Conservation (phyloP, 2,113 vertebrate genomes). For the Lagopus muta region DNA sequence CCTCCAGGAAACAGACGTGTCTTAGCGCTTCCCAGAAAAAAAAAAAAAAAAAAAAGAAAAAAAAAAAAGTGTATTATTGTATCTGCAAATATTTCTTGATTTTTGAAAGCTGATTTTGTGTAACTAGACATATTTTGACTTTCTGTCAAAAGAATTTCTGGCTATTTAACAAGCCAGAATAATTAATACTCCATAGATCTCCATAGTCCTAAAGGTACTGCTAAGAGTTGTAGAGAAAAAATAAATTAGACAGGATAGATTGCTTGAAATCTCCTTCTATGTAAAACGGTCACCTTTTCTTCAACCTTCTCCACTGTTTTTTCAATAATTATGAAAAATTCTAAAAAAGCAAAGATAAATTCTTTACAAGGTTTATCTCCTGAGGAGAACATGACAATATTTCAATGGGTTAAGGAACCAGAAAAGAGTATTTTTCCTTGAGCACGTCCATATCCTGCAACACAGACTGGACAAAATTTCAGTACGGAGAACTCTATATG, state of each 20-base stretch:
- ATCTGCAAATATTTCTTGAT: neutral
- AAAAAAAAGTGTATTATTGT: too few species aligned
- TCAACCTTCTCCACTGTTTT: neutral
- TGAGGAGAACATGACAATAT: neutral
- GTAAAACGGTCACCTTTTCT: neutral
- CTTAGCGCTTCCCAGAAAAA: neutral
- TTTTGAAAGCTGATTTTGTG: neutral
- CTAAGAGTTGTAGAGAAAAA: neutral
- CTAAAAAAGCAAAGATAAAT: neutral
- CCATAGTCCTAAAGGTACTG: neutral
- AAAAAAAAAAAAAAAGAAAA: too few species aligned
- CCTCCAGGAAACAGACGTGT: neutral
- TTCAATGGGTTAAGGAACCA: neutral
- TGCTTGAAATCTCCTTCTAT: neutral
- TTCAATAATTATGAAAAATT: neutral
- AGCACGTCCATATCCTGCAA: neutral
- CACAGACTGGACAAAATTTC: neutral
- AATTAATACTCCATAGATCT: neutral
- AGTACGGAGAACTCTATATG: too few species aligned
- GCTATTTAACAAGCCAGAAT: neutral
- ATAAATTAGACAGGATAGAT: neutral
- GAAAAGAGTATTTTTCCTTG: neutral
- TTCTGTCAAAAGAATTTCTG: neutral
- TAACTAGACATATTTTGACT: neutral
- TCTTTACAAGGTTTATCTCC: neutral